Evolutionary conservation across 2,113 vertebrate species (phyloP).

Genomic region (Tylochromis polylepis): DNA sequence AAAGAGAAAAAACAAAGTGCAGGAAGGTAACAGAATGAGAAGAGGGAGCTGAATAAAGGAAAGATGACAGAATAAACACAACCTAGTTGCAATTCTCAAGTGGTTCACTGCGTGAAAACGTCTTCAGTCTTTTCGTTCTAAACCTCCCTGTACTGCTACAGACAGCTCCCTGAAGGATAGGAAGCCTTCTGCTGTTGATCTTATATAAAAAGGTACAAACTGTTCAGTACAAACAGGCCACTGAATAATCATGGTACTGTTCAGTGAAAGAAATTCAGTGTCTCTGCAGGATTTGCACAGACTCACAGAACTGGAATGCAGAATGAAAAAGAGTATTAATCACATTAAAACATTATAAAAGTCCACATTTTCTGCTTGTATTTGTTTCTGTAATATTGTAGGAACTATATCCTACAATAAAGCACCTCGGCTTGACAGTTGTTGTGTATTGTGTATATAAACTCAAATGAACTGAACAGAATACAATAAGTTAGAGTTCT

Average conservation of each 20-base stretch:
- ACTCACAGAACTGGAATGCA: neutral
- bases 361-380: neutral
- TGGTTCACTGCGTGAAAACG: conserved; percentile 29
- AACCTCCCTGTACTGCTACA: conserved; percentile 39
- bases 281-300: neutral
- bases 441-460: neutral
- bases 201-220: conserved; percentile 56
- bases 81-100: conserved; percentile 43
- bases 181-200: conserved; percentile 53
- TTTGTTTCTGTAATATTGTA: neutral
- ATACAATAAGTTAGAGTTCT: neutral
- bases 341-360: neutral
- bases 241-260: conserved; percentile 42
- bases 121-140: conserved; percentile 41
- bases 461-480: neutral
- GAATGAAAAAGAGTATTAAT: neutral
- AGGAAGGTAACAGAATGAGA: neutral
- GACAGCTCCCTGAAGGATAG: conserved; percentile 45
- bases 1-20: neutral
- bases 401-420: neutral
- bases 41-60: conserved; percentile 13
- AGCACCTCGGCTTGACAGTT: rapidly evolving
- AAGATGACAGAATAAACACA: conserved; percentile 40
- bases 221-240: conserved; percentile 57
- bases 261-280: conserved; percentile 26